These are phyloP conservation scores for Tetragonula carbonaria DNA, from an alignment of 2,888 invertebrate genomes.

Conservation along the genomic window DNA sequence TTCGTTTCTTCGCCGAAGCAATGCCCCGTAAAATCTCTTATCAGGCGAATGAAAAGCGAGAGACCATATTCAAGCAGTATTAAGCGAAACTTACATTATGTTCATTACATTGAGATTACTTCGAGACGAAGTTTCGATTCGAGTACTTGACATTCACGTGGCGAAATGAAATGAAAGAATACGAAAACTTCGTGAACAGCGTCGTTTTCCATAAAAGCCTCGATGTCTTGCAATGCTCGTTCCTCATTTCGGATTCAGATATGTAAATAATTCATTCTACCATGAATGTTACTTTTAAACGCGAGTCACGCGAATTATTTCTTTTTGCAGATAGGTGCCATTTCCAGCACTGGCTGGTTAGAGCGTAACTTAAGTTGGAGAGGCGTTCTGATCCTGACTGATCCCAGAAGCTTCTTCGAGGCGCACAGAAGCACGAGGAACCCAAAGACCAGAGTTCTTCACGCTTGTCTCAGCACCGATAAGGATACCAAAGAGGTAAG, in stretches of 20 bases:
- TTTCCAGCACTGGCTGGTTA: conserved; percentile 90
- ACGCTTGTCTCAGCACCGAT: conserved; percentile 92
- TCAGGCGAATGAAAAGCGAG: not conserved
- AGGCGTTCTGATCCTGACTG: conserved; percentile 91
- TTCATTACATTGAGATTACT: too few species aligned
- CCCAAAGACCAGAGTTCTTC: conserved; percentile 87
- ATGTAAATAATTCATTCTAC: not conserved
- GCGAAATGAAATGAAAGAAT: too few species aligned
- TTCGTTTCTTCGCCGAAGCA: not conserved
- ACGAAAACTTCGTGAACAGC: too few species aligned
- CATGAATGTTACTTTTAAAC: not conserved
- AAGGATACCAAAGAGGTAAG: conserved; percentile 90
- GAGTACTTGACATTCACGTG: too few species aligned
- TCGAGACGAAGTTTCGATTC: too few species aligned
- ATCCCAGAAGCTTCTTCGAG: conserved; percentile 90
- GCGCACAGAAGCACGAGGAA: conserved; percentile 84
- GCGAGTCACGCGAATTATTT: too few species aligned
- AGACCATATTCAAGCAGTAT: too few species aligned
- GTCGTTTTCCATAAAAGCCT: too few species aligned
- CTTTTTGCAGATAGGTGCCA: conserved; percentile 87
- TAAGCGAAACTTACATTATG: too few species aligned
- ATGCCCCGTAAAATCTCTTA: not conserved
- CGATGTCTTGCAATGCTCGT: too few species aligned
- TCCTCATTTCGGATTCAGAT: not conserved
- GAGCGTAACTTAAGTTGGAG: conserved; percentile 90